These are phyloP conservation scores for Dynastes maya DNA, from an alignment of 2,888 invertebrate genomes.

Conservation along the genomic window DNA sequence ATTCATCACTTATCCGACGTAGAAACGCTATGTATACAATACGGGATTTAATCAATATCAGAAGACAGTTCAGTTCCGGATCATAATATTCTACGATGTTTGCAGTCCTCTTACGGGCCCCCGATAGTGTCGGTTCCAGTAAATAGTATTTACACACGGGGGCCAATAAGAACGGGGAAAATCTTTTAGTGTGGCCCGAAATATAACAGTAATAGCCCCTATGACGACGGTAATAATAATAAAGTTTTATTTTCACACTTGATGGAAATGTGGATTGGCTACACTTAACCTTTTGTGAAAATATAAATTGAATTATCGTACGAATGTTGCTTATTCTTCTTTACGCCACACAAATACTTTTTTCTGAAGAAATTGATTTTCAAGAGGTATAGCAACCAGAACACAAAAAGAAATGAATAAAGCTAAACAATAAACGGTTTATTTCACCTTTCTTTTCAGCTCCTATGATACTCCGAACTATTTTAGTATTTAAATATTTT, in stretches of 20 bases:
- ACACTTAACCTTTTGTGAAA: constrained; percentile 27
- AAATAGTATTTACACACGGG: constrained; percentile 28
- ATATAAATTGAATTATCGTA: constrained; percentile 42
- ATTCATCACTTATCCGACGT: no score
- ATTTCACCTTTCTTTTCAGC: no score
- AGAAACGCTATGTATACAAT: background rate
- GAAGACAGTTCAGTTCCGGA: constrained; percentile 12
- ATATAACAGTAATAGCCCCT: constrained; percentile 30
- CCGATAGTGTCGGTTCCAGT: constrained; percentile 12
- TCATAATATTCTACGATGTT: constrained; percentile 17
- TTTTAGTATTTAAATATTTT: background rate
- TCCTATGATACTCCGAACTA: no score
- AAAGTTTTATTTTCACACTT: constrained; percentile 44
- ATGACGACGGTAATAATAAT: constrained; percentile 29
- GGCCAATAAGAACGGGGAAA: constrained; percentile 18
- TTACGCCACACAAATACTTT: constrained; percentile 1
- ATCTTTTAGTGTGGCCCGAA: constrained; percentile 26
- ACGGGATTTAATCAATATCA: constrained; percentile 18
- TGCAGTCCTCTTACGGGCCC: constrained; percentile 18
- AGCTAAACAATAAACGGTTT: background rate
- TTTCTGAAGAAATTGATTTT: constrained; percentile 4
- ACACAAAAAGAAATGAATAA: background rate
- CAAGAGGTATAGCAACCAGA: background rate
- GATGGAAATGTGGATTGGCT: constrained; percentile 28
- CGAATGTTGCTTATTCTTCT: constrained; percentile 1